Conservation (phyloP, 1,140 invertebrate genomes). For the Spodoptera litura region DNA sequence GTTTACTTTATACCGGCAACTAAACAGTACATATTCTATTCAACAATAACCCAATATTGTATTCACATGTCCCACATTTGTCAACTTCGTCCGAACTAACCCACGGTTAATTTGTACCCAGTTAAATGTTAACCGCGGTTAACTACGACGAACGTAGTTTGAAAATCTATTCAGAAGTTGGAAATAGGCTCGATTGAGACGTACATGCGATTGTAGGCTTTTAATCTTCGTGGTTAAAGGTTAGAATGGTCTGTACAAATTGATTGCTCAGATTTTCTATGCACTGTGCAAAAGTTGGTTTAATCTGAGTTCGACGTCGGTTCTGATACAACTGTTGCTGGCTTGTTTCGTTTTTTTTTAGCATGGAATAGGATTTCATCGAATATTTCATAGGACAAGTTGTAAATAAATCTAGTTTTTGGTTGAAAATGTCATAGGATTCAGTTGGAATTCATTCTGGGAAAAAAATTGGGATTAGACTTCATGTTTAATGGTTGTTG, state of each 20-base stretch:
- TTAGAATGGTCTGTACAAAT: conserved; percentile 8
- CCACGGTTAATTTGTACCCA: conserved; percentile 42
- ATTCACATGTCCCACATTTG: conserved; percentile 14
- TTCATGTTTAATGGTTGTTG: too few species aligned
- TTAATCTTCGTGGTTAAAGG: background rate
- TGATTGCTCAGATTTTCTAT: conserved; percentile 25
- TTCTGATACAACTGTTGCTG: conserved; percentile 45
- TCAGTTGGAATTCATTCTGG: background rate
- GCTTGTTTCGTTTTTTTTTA: conserved; percentile 31
- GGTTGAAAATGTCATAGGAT: background rate
- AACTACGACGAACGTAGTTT: conserved; percentile 37
- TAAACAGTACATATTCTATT: too few species aligned
- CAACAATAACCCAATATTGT: background rate
- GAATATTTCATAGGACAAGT: conserved; percentile 2
- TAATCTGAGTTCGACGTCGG: conserved; percentile 43
- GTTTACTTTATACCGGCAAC: background rate
- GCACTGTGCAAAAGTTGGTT: conserved; percentile 33
- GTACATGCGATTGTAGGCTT: conserved; percentile 26
- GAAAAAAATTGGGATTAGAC: background rate
- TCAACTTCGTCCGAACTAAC: background rate
- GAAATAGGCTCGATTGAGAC: conserved; percentile 21
- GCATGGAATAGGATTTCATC: conserved; percentile 6
- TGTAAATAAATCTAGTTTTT: conserved; percentile 2
- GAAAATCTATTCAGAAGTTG: conserved; percentile 47
- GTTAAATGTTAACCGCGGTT: conserved; percentile 41